A percentile compares a stretch with the other conserved stretches of the same genome.
phyloP scores from a whole-genome alignment of 2,797 vertebrate genomes.

The Sebastiscus tertius region DNA sequence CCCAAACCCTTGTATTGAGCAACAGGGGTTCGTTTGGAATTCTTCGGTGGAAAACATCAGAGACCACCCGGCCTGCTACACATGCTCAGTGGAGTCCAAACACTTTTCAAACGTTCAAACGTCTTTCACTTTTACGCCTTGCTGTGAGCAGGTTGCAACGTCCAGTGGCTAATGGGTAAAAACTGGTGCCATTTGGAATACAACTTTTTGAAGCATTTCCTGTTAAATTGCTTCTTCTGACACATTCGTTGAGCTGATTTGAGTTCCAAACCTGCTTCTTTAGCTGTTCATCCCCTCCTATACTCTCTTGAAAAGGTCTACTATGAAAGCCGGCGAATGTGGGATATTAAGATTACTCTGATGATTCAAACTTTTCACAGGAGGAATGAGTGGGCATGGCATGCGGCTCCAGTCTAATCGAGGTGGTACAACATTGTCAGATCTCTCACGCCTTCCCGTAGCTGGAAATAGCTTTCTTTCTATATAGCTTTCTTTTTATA shows the following conservation, averaged over 20 bases:
- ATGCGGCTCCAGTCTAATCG: neutral
- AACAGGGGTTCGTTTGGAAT: neutral
- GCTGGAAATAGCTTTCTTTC: neutral
- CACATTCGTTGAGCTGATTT: neutral
- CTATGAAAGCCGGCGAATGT: neutral
- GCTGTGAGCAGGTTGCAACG: neutral
- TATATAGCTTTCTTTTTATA: neutral
- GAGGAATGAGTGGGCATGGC: neutral
- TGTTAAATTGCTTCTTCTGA: neutral
- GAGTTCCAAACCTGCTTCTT: neutral
- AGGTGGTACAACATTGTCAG: neutral
- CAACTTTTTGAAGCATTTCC: too few relatives aligned
- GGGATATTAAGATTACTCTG: neutral
- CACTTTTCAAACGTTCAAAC: too few relatives aligned
- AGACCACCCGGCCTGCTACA: neutral
- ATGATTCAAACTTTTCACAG: conserved; percentile 10
- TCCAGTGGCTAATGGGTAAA: too few relatives aligned
- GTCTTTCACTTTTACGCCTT: neutral
- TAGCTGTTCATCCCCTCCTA: neutral
- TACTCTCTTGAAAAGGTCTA: neutral
- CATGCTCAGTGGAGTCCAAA: neutral
- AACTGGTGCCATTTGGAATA: too few relatives aligned
- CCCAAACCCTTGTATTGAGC: neutral
- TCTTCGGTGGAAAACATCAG: neutral
- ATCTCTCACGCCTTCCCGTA: neutral